Evolutionary conservation across 1,140 invertebrate genomes (phyloP).

Genomic region (Leptinotarsa undecemlineata): DNA sequence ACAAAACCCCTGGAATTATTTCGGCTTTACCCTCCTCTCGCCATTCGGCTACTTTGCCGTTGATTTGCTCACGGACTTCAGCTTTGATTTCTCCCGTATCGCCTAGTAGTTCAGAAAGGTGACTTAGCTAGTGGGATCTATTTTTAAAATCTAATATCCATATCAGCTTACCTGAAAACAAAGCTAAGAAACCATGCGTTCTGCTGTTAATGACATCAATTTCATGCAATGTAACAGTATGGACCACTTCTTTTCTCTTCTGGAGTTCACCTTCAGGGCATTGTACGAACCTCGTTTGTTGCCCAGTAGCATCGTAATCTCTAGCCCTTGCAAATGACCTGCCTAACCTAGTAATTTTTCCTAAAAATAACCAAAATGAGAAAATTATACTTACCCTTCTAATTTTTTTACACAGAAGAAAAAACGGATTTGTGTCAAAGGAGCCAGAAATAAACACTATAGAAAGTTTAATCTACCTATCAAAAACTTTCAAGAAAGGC

Average conservation of each 20-base stretch:
- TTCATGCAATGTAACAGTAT: constrained; percentile 98
- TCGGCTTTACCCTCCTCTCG: constrained; percentile 98
- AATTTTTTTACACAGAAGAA: too few species aligned
- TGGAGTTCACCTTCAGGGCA: constrained; percentile 98
- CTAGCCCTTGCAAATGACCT: constrained; percentile 93
- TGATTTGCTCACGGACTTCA: constrained; percentile 98
- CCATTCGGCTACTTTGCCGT: constrained; percentile 98
- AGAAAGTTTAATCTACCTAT: too few species aligned
- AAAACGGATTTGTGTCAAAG: too few species aligned
- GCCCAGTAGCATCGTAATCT: constrained; percentile 93
- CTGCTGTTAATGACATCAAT: constrained; percentile 98
- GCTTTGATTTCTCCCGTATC: constrained; percentile 99
- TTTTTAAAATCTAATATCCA: too few species aligned
- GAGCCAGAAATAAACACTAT: too few species aligned
- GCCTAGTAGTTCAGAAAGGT: constrained; percentile 58
- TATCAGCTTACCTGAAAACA: constrained; percentile 81
- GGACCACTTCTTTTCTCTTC: constrained; percentile 98
- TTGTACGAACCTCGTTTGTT: constrained; percentile 91
- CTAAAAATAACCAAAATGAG: constrained; percentile 27
- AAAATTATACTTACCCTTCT: too few species aligned
- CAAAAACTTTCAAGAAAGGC: too few species aligned
- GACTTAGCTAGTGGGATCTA: too few species aligned
- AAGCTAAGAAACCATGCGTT: constrained; percentile 94
- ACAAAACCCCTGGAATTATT: constrained; percentile 94
- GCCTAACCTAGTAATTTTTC: constrained; percentile 91